Evolutionary conservation across 2,113 vertebrate genomes (phyloP).

Genomic region (Equus przewalskii): DNA sequence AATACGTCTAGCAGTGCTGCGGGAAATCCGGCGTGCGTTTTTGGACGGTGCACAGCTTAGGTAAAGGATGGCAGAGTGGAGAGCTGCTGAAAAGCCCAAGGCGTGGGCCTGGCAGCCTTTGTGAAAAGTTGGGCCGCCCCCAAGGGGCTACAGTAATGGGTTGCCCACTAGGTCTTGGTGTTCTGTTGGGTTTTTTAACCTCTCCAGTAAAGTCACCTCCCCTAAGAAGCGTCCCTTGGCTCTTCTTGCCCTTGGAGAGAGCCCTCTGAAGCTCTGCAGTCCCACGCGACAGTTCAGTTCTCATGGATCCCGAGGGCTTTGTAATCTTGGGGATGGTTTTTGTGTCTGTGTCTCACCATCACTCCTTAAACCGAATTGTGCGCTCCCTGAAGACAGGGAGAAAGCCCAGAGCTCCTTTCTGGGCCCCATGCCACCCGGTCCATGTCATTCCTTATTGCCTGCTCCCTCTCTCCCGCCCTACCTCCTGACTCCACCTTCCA

Average conservation of each 20-base stretch:
- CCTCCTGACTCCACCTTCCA: neutral
- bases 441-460: neutral
- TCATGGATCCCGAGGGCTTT: neutral
- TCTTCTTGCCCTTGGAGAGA: neutral
- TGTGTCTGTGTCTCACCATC: neutral
- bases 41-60: constrained; percentile 66
- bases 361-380: neutral
- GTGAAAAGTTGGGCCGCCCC: neutral
- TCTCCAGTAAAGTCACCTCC: neutral
- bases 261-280: neutral
- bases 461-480: neutral
- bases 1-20: constrained; percentile 82
- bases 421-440: neutral
- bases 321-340: neutral
- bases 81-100: neutral
- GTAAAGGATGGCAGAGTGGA: neutral
- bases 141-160: neutral
- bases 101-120: too few relatives aligned
- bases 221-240: neutral
- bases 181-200: neutral
- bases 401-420: neutral
- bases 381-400: neutral
- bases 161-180: neutral
- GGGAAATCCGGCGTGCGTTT: constrained; percentile 72
- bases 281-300: fast-evolving